phyloP scores from a whole-genome alignment of 1,140 invertebrate species.

The Papilio machaon region DNA sequence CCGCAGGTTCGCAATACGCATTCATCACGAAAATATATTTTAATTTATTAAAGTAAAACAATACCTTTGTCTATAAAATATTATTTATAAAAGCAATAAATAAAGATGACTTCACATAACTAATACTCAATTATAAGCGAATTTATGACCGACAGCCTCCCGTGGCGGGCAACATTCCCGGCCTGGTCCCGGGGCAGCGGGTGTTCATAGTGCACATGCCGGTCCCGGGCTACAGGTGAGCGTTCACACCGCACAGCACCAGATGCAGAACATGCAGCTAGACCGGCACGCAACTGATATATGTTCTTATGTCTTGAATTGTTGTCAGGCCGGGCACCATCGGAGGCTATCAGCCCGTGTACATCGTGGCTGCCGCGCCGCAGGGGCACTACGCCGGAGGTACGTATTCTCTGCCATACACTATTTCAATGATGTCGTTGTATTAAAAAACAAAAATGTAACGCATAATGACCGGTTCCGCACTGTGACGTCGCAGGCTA shows the following conservation, averaged over 20 bases:
- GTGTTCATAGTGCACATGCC: constrained; percentile 79
- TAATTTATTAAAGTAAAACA: no score
- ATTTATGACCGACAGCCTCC: constrained; percentile 57
- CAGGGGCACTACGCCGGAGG: constrained; percentile 60
- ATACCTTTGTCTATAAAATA: neutral
- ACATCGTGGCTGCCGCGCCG: constrained; percentile 69
- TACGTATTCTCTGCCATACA: constrained; percentile 33
- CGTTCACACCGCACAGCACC: neutral
- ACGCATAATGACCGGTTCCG: neutral
- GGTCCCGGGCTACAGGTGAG: constrained; percentile 64
- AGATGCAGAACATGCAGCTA: neutral
- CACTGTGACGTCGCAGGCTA: constrained; percentile 53
- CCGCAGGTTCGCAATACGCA: constrained; percentile 53
- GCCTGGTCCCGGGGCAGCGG: constrained; percentile 76
- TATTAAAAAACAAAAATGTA: no score
- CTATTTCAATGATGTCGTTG: no score
- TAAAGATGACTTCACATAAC: neutral
- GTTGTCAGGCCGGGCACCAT: constrained; percentile 64
- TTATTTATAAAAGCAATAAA: neutral
- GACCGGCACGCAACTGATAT: neutral
- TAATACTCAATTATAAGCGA: neutral
- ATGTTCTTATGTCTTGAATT: neutral
- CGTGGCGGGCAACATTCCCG: constrained; percentile 66
- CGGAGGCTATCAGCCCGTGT: constrained; percentile 73
- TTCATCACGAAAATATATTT: neutral